phyloP scores from a whole-genome alignment of 2,797 vertebrate species.

The Tragelaphus oryx region DNA sequence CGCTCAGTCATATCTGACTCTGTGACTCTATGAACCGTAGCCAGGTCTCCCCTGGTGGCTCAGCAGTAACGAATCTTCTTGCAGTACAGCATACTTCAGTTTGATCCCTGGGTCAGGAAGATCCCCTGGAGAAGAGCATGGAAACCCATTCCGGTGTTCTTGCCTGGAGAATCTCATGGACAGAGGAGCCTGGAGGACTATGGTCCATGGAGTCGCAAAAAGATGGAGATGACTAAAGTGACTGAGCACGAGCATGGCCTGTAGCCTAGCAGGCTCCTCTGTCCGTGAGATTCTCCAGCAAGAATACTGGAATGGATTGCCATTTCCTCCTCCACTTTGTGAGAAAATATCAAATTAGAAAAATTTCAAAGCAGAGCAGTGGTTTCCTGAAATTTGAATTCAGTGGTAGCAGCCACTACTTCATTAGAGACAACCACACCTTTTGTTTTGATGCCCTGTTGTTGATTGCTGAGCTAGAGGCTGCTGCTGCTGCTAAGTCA shows the following conservation, averaged over 20 bases:
- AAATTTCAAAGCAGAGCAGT: background rate
- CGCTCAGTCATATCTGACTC: background rate
- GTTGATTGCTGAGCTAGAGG: background rate
- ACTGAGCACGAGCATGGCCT: background rate
- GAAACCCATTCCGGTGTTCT: background rate
- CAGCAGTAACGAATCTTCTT: background rate
- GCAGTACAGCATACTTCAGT: background rate
- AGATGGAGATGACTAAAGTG: background rate
- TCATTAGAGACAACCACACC: background rate
- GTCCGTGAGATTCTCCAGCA: background rate
- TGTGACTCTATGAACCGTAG: background rate
- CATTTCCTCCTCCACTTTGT: background rate
- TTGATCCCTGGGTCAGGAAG: background rate
- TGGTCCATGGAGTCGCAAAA: background rate
- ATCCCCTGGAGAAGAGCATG: background rate
- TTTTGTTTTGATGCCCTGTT: background rate
- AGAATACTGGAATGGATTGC: background rate
- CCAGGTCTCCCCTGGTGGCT: background rate
- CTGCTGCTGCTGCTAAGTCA: no score
- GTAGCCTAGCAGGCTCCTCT: background rate
- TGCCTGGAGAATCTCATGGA: background rate
- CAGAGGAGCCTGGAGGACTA: background rate
- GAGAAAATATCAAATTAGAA: conserved; percentile 4
- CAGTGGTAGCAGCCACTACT: background rate
- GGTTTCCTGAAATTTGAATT: background rate